Base-by-base conservation (phyloP, 2,113 vertebrate species). In the Leuciscus idus region DNA sequence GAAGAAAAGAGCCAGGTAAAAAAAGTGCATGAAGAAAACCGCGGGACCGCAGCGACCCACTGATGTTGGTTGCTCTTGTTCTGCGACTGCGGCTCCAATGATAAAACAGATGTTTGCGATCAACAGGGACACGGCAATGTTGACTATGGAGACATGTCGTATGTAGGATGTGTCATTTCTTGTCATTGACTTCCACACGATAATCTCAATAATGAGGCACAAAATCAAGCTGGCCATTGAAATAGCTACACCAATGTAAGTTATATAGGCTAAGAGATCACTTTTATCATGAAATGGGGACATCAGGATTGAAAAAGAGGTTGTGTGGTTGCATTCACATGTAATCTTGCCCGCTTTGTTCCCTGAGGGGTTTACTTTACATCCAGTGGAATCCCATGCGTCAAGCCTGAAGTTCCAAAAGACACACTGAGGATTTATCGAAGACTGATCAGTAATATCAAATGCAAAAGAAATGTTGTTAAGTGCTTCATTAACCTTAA, bases 1-100 rank as follows among this genome's bases (percentile, higher is more conserved):
- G 89, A 98, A 98, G 91, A 98, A 98, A 26, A 98, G 77, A 36
- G 94, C 93, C 17, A 98, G 95, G 80, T 98, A 98, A 91, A 97
- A 97, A 77, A 96, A 95, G 89, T 98, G 97, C 78, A 95, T 94
- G 62, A 98, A 97, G 89, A 98, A 98, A 0, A 96, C 97, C 66
- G 93, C 93, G 0, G 94, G 88, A 9, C 94, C 95, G 88, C 97
- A 98, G n/a, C 91, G 57, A 4, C 23, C 84, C n/a, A 90, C 1
- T 23, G 87, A 86, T 0, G 9, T 80, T 4, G 39, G 86, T 23
- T 39, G 83, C 46, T 19, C 52, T 72, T 7, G 82, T 0, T 92
- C 89, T 0, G 95, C 23, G 52, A 90, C 59, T 0, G 85, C 62
- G 6, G 91, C 89, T 2, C 90, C 94, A 4, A 97, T 86, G 28